These are phyloP conservation scores for Megatriorchis doriae DNA, from an alignment of 2,113 vertebrate species.

Conservation along the genomic window DNA sequence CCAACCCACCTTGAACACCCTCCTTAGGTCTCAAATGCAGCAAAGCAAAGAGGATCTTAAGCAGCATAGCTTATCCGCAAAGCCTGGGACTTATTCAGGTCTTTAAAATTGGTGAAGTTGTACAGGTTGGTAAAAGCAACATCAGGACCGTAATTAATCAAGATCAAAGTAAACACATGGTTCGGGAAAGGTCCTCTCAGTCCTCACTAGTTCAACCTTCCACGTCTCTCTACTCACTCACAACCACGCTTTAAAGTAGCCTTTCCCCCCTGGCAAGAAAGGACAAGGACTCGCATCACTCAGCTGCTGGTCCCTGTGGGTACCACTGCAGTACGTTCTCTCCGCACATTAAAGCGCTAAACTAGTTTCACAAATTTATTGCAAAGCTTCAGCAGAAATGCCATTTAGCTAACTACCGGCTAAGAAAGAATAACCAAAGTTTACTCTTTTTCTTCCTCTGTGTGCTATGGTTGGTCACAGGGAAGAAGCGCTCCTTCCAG, in stretches of 20 bases:
- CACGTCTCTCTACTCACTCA: background rate
- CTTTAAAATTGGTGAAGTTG: background rate
- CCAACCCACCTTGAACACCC: background rate
- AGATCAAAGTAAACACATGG: accelerated
- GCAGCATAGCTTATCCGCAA: background rate
- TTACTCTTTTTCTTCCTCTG: background rate
- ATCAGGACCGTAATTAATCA: background rate
- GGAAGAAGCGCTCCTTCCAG: background rate
- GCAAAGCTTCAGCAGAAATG: slow-evolving; percentile 3
- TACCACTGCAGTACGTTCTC: background rate
- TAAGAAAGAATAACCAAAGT: background rate
- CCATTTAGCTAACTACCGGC: background rate
- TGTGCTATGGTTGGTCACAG: accelerated
- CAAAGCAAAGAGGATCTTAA: background rate
- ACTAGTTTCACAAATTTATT: background rate
- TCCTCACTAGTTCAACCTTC: background rate
- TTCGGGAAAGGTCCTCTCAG: background rate
- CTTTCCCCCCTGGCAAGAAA: background rate
- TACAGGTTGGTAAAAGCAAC: background rate
- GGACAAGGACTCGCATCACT: background rate
- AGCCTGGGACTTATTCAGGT: background rate
- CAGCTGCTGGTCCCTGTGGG: background rate
- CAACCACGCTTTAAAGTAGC: background rate
- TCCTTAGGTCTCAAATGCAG: background rate
- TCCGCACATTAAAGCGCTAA: background rate